A percentile compares a stretch with the other conserved stretches of the same genome.
These are phyloP conservation scores for Elgaria multicarinata DNA, from an alignment of 2,113 vertebrate genomes.

Conservation along the genomic window DNA sequence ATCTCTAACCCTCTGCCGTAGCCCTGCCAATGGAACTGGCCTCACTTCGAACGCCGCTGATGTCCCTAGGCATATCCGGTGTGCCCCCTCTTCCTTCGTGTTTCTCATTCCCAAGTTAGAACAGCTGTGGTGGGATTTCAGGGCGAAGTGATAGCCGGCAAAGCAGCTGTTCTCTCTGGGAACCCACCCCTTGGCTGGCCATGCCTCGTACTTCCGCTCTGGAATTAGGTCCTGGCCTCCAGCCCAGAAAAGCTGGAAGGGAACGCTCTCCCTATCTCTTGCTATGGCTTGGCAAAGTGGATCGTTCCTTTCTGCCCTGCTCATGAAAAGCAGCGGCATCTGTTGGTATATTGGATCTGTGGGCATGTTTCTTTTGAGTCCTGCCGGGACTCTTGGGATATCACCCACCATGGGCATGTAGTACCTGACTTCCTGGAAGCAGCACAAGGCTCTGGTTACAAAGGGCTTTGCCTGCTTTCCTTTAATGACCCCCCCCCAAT, in stretches of 20 bases:
- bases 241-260: conserved; percentile 11
- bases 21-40: not conserved
- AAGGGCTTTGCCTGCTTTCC: too few species aligned
- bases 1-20: not conserved
- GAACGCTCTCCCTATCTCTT: not conserved
- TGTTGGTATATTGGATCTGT: not conserved
- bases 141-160: not conserved
- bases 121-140: conserved; percentile 1
- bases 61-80: too few species aligned
- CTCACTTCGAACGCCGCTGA: not conserved
- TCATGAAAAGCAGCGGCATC: not conserved
- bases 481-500: too few species aligned
- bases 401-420: not conserved
- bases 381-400: not conserved
- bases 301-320: not conserved
- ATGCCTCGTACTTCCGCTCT: conserved; percentile 22
- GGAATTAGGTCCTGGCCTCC: not conserved
- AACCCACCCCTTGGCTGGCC: not conserved
- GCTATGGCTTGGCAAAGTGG: not conserved
- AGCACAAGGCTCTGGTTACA: not conserved
- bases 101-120: not conserved
- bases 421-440: not conserved
- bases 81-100: not conserved
- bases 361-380: not conserved
- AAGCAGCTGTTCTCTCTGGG: conserved; percentile 11